Base-by-base conservation (phyloP, 2,113 vertebrate genomes). In the Hippocampus abdominalis region DNA sequence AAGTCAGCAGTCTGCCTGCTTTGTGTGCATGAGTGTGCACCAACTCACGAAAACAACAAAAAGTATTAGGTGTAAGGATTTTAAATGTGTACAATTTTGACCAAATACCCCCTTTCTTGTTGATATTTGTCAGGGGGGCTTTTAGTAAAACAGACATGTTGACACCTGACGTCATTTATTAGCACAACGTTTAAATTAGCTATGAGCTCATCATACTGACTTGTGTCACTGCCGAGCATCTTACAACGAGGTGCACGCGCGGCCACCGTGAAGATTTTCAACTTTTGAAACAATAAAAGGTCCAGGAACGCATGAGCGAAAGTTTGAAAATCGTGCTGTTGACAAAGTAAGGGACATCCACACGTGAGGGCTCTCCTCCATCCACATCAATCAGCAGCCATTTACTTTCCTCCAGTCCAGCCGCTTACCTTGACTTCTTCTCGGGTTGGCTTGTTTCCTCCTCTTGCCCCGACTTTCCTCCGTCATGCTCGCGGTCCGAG, bases 381-480 rank as follows among this genome's bases (percentile, higher is more conserved):
- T 32, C 57, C 36, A 23, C 61, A 42, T 64, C 20, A 21, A 40
- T 12, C 40, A 27, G n/a, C 63, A 44, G n/a, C 6, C 23, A n/a
- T 25, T 5, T 13, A 36, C 40, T 25, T 25, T 56, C n/a, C 4
- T 12, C 9, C 1, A 27, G 23, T 11, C 25, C 57, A 62, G 72
- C 72, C 51, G 62, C 84, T 85, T 90, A 94, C 93, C 92, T 90
- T 87, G 86, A 56, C 91, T 94, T 23, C 92, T 91, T 77, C 87
- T 89, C 12, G 92, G 93, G 86, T 93, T 93, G 69, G 92, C 91
- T 86, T 94, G 93, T 75, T 94, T 94, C 81, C 93, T 90, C 11
- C 92, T 91, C 70, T 92, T 93, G 40, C 92, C 92, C 76, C 92
- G 72, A 54, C 87, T 91, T 82, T 91, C 91, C 77, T 93, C 92